Evolutionary conservation across 2,888 invertebrate species (phyloP).

Genomic region (Furcula furcula): DNA sequence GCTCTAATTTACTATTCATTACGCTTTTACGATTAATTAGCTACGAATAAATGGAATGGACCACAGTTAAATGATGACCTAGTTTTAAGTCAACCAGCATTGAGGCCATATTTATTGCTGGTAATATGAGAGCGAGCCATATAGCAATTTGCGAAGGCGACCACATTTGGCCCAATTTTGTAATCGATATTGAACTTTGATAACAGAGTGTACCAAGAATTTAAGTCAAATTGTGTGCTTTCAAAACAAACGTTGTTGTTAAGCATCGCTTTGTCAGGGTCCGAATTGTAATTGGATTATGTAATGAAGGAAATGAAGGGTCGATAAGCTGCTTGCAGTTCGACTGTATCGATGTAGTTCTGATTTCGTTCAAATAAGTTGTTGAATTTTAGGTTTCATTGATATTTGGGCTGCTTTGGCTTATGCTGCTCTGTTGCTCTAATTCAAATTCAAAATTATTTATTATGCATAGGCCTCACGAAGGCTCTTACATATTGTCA

Average conservation of each 20-base stretch:
- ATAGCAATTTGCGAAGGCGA: slow-evolving; percentile 12
- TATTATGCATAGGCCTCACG: too few relatives aligned
- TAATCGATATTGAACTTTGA: slow-evolving; percentile 9
- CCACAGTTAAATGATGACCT: neutral
- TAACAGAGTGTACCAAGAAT: neutral
- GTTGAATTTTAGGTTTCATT: too few relatives aligned
- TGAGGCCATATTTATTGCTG: slow-evolving; percentile 6
- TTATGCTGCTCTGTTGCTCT: too few relatives aligned
- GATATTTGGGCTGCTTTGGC: too few relatives aligned
- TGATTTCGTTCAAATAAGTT: too few relatives aligned
- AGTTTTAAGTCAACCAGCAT: neutral
- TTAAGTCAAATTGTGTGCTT: neutral
- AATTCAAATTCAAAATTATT: too few relatives aligned
- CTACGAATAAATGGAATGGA: neutral
- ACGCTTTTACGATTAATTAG: too few relatives aligned
- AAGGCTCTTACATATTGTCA: too few relatives aligned
- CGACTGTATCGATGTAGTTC: neutral
- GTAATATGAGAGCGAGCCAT: slow-evolving; percentile 8
- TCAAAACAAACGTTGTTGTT: neutral
- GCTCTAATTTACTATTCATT: too few relatives aligned
- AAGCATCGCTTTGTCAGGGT: neutral
- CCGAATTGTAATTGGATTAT: neutral
- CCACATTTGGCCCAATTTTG: slow-evolving; percentile 24
- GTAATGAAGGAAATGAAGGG: neutral
- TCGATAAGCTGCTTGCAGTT: neutral